Percentiles rank a stretch among this genome's conserved stretches.
These are phyloP conservation scores for Teleogryllus oceanicus DNA, from an alignment of 2,888 invertebrate genomes.

Conservation along the genomic window DNA sequence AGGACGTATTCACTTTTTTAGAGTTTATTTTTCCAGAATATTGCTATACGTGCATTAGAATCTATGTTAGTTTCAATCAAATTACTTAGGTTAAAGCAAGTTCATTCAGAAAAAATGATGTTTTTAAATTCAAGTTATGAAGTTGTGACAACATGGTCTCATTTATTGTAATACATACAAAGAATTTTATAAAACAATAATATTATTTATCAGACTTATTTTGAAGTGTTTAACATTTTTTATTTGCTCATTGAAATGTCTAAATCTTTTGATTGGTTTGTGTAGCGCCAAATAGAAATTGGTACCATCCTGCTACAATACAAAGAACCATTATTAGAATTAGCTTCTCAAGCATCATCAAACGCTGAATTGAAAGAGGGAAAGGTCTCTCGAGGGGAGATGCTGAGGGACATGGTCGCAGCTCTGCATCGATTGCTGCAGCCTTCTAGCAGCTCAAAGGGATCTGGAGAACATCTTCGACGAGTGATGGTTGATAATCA, in stretches of 20 bases:
- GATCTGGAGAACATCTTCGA: conserved; percentile 41
- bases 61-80: too few species aligned
- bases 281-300: conserved; percentile 58
- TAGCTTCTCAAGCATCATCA: background rate
- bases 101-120: too few species aligned
- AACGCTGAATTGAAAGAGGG: background rate
- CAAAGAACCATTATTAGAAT: conserved; percentile 31
- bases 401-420: background rate
- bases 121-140: too few species aligned
- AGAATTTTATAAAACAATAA: too few species aligned
- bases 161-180: too few species aligned
- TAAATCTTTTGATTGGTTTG: conserved; percentile 31
- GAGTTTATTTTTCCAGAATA: too few species aligned
- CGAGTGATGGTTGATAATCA: conserved; percentile 48
- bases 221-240: too few species aligned
- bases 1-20: too few species aligned
- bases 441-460: background rate
- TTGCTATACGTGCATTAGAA: too few species aligned
- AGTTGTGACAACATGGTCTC: too few species aligned
- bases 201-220: too few species aligned
- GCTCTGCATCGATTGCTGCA: background rate
- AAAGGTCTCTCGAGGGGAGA: background rate
- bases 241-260: background rate
- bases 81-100: too few species aligned
- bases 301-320: conserved; percentile 46